Conservation (phyloP, 2,888 invertebrate species). For the Xestia ashworthii region DNA sequence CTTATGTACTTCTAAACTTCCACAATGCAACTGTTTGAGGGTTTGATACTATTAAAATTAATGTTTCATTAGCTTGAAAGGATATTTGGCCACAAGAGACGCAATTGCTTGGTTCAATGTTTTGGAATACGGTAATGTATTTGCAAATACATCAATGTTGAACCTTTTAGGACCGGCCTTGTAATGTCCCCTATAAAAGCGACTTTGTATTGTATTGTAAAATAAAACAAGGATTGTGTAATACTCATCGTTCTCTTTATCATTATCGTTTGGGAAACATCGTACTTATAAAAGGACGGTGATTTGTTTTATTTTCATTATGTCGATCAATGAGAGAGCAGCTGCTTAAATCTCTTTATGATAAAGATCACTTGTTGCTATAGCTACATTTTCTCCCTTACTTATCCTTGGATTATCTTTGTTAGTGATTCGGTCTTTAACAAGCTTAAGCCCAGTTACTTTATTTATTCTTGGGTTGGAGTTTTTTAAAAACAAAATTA, state of each 20-base stretch:
- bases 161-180: constrained; percentile 2
- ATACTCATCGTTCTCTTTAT: constrained; percentile 18
- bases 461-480: no score
- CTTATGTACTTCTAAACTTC: constrained; percentile 53
- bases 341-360: constrained; percentile 22
- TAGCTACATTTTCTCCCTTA: neutral
- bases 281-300: constrained; percentile 11
- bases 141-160: constrained; percentile 30
- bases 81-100: constrained; percentile 42
- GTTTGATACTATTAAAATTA: constrained; percentile 45
- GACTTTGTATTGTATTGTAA: constrained; percentile 35
- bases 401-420: constrained; percentile 1
- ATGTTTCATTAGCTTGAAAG: constrained; percentile 52
- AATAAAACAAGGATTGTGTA: constrained; percentile 18
- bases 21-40: constrained; percentile 50
- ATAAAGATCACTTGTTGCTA: constrained; percentile 35
- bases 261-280: constrained; percentile 30
- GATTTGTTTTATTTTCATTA: constrained; percentile 44
- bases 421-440: constrained; percentile 6
- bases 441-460: neutral
- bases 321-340: constrained; percentile 19
- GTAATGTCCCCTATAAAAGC: constrained; percentile 10
- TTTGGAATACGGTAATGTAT: constrained; percentile 21
- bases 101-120: constrained; percentile 32
- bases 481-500: neutral